Base-by-base conservation (phyloP, 2,113 vertebrate genomes). In the Epinephelus lanceolatus region DNA sequence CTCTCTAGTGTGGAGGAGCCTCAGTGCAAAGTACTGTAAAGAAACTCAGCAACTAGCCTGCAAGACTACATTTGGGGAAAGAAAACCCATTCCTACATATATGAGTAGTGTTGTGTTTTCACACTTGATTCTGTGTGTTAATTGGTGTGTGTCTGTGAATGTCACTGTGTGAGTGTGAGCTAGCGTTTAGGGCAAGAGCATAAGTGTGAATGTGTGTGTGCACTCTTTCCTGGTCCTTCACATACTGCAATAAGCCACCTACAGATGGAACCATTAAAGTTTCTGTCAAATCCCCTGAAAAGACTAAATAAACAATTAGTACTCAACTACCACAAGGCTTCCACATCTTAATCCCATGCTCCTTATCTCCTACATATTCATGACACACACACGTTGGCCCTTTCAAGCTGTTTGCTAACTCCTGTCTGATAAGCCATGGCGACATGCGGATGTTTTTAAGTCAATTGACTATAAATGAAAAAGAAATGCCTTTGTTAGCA, bases 291-390 rank as follows among this genome's bases (percentile, higher is more conserved):
- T 59, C 27, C 72, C n/a, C 8, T 37, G 33, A 10, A 81, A 77
- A 81, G 66, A 14, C 60, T 1, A 23, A 78, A 83, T 73, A 81
- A 59, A 5, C 23, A 81, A 75, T 85, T 81, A 81, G 37, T 40
- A 23, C 49, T 6, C 13, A 45, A n/a, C 51, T 10, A 71, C 42
- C 63, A 59, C 49, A 23, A 56, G 49, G 6, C 51, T 49, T 63
- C 65, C 47, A 61, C 70, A 55, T 11, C 61, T 30, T 71, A 71
- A 80, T 86, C 40, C 52, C 23, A 53, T 8, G 30, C 65, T 57
- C 30, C 57, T 70, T n/a, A 21, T 74, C 45, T 55, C 0, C 62
- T 62, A 51, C 55, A 84, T 57, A 72, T 83, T 77, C 56, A 73
- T 37, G 25, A 68, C 23, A 52, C 25, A 37, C 47, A 37, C 47